Evolutionary conservation across 2,797 vertebrate species (phyloP).

Genomic region (Pantherophis alleghaniensis): DNA sequence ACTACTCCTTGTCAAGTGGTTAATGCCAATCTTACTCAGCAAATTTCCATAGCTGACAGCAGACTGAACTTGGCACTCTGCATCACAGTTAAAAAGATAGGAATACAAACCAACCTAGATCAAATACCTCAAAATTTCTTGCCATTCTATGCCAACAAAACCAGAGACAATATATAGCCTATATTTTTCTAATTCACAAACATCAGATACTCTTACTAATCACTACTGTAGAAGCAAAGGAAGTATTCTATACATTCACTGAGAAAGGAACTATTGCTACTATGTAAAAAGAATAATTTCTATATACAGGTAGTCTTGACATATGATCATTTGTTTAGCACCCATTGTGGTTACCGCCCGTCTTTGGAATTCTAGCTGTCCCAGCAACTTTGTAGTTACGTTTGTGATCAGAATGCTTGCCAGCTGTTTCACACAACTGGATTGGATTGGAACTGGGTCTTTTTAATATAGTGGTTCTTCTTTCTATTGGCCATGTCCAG

Average conservation of each 20-base stretch:
- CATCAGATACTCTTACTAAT: slow-evolving; percentile 41
- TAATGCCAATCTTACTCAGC: neutral
- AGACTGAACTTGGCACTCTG: neutral
- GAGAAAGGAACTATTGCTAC: neutral
- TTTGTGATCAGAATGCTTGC: neutral
- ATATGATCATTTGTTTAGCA: neutral
- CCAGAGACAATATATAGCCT: slow-evolving; percentile 13
- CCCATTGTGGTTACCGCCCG: neutral
- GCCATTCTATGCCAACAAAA: slow-evolving; percentile 46
- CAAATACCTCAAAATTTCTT: slow-evolving; percentile 42
- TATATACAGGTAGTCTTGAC: neutral
- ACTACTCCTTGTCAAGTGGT: neutral
- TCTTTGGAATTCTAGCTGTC: neutral
- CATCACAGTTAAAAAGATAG: neutral
- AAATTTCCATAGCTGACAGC: neutral
- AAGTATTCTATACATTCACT: neutral
- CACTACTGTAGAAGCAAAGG: neutral
- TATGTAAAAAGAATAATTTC: slow-evolving; percentile 5
- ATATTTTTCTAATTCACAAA: slow-evolving; percentile 57
- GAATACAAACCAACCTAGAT: neutral
- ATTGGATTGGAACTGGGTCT: neutral
- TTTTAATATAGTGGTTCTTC: neutral
- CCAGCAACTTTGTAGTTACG: neutral
- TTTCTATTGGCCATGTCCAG: neutral
- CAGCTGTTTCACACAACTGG: neutral